A percentile compares a stretch with the other conserved stretches of the same genome.
These are phyloP conservation scores for Danaus chrysippus DNA, from an alignment of 2,888 invertebrate species.

Conservation along the genomic window DNA sequence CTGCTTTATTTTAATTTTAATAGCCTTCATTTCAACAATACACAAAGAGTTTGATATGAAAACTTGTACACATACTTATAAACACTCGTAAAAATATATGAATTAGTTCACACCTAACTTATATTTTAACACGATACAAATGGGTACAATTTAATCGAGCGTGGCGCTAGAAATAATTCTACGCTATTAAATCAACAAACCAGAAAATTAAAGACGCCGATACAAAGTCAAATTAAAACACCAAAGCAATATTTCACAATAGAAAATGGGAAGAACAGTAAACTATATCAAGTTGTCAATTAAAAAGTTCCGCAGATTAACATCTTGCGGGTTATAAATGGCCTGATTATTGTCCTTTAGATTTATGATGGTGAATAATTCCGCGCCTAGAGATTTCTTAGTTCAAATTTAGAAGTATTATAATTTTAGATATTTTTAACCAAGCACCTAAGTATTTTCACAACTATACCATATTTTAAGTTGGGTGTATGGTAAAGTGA, in stretches of 20 bases:
- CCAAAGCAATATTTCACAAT: conserved; percentile 8
- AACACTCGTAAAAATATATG: too few species aligned
- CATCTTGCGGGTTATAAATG: conserved; percentile 50
- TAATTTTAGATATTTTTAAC: too few species aligned
- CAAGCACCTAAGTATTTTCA: neutral
- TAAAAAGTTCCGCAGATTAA: conserved; percentile 53
- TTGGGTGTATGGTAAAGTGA: too few species aligned
- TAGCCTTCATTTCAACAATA: too few species aligned
- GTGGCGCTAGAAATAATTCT: neutral
- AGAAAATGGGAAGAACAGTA: conserved; percentile 18
- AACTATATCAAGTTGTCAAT: conserved; percentile 64
- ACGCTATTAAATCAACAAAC: neutral
- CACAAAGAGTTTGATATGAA: too few species aligned
- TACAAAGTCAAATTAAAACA: neutral
- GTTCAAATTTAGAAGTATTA: neutral
- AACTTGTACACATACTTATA: too few species aligned
- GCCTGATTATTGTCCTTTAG: conserved; percentile 37
- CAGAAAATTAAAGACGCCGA: neutral
- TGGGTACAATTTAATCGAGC: too few species aligned
- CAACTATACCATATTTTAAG: too few species aligned
- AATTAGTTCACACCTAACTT: too few species aligned
- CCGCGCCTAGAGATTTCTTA: neutral
- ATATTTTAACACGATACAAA: too few species aligned
- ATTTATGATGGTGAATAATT: conserved; percentile 19
- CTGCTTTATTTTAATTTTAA: too few species aligned